Conservation (phyloP, 2,113 vertebrate genomes). For the Motacilla tschutschensis region DNA sequence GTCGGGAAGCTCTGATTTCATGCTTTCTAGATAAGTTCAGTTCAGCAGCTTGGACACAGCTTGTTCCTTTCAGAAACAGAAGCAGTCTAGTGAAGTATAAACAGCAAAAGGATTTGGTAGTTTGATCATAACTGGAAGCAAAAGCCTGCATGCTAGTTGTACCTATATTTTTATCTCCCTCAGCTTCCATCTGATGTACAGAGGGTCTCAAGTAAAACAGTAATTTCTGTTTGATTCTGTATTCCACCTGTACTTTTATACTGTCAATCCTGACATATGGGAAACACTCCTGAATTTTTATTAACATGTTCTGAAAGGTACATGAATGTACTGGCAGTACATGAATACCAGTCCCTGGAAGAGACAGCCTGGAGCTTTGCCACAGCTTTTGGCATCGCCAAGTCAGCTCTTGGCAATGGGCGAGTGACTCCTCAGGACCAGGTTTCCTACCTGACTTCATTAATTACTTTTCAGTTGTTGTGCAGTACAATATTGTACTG, state of each 20-base stretch:
- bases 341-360: not conserved
- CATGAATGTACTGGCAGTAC: not conserved
- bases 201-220: not conserved
- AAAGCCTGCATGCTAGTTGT: not conserved
- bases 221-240: not conserved
- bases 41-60: not conserved
- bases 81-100: not conserved
- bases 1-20: not conserved
- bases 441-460: not conserved
- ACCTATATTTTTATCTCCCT: not conserved
- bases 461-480: not conserved
- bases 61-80: not conserved
- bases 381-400: not conserved
- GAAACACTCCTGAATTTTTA: not conserved
- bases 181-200: not conserved
- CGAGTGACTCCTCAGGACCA: not conserved
- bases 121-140: not conserved
- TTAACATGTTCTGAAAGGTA: not conserved
- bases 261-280: not conserved
- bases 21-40: not conserved
- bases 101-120: not conserved
- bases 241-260: not conserved
- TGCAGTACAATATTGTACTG: not conserved
- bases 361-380: not conserved
- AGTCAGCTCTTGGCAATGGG: not conserved